Evolutionary conservation across 2,888 invertebrate species (phyloP), one percentile per base, ranked within the genome.

Genomic region (Euphydryas editha): DNA sequence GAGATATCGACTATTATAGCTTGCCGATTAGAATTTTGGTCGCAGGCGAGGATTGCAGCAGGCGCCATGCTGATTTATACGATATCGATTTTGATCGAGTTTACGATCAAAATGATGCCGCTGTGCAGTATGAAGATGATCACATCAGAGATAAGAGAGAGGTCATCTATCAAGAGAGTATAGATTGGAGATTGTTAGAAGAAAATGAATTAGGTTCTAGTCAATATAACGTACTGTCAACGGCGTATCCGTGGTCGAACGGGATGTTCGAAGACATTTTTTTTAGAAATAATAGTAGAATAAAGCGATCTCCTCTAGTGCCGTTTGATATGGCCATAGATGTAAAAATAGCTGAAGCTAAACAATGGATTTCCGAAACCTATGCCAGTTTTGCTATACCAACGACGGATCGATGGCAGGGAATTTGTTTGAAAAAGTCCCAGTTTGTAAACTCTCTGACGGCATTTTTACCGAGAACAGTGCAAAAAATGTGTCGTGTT

Each of bases 361-460:
- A 95, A 79, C 96, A 96, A 81, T 97, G 97, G 97, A 95, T 96
- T 79, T 95, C 97, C 17, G 97, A 97, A 85, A 97, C 97, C 0
- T 95, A 96, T 75, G 97, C 97, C 7, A 97, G 97, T 42, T 97
- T 96, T 82, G 95, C 97, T n/a, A 96, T 97, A 87, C 97, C 97
- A 65, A 96, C 96, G 37, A 95, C 95, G 36, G 95, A 96, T 81
- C 94, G 95, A 78, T 97, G 96, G 95, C 95, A 96, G 76, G 95
- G 96, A 77, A 96, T 97, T 68, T 97, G 97, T 79, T 85, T 97
- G 71, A 94, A 95, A 74, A 94, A 95, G 75, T 97, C 97, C 6
- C 97, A 97, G 80, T 95, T 95, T 78, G 94, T 97, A 54, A 96
- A 96, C 77, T 96, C 96, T 10, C 90, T 98, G 20, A 94, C 95